A percentile compares a stretch with the other conserved stretches of the same genome.
phyloP scores from a whole-genome alignment of 2,797 vertebrate genomes.

The Pseudocheirus occidentalis region DNA sequence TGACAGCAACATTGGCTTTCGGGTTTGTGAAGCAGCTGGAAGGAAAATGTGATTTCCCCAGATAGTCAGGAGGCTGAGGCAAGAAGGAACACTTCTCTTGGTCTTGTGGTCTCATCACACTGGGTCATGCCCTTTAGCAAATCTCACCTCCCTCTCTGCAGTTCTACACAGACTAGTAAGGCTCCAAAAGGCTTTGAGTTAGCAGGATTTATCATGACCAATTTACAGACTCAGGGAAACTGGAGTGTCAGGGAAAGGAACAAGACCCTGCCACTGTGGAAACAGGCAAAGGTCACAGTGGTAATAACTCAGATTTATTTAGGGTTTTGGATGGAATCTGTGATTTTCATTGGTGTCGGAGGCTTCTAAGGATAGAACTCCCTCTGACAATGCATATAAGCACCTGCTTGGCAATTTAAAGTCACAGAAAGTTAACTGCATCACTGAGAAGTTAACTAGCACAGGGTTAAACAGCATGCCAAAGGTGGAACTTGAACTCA shows the following conservation, averaged over 20 bases:
- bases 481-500: neutral
- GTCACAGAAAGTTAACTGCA: neutral
- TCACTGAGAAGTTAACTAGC: neutral
- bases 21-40: neutral
- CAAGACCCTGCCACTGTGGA: neutral
- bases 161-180: neutral
- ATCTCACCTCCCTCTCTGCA: neutral
- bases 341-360: neutral
- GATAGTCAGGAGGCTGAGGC: neutral
- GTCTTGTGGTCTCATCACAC: neutral
- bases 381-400: neutral
- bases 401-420: neutral
- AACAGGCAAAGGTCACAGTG: rapidly evolving
- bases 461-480: neutral
- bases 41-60: constrained; percentile 6
- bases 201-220: neutral
- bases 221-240: neutral
- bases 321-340: neutral
- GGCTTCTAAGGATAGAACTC: neutral
- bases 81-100: neutral
- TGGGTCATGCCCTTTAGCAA: neutral
- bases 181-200: neutral
- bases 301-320: neutral
- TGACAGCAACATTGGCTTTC: neutral
- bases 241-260: rapidly evolving